Evolutionary conservation across 1,140 invertebrate genomes (phyloP).

Genomic region (Prorops nasuta): DNA sequence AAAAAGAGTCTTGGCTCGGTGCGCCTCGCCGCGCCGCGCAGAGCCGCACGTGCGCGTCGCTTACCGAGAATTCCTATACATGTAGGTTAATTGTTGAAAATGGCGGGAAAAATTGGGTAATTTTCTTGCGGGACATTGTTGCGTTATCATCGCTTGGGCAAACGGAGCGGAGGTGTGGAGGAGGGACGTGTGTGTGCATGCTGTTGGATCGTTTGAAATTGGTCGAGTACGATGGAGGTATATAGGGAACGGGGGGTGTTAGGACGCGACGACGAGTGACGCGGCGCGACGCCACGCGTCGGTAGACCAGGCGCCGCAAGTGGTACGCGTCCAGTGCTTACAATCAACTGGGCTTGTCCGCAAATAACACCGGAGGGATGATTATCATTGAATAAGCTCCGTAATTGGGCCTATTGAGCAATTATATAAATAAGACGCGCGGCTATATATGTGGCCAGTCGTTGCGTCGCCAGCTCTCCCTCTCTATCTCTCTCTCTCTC

Average conservation of each 20-base stretch:
- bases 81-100: background rate
- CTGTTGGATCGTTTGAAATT: no score
- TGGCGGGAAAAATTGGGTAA: background rate
- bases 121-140: background rate
- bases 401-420: conserved; percentile 56
- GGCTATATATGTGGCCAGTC: conserved; percentile 2
- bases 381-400: conserved; percentile 56
- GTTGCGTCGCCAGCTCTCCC: background rate
- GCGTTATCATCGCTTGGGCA: background rate
- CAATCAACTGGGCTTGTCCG: conserved; percentile 56
- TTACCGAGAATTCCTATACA: background rate
- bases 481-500: no score
- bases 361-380: conserved; percentile 51
- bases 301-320: conserved; percentile 11
- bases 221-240: background rate
- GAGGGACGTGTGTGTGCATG: no score
- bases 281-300: conserved; percentile 19
- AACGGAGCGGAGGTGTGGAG: no score
- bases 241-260: background rate
- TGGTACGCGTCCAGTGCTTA: conserved; percentile 41
- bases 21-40: no score
- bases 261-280: no score
- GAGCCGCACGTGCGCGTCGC: background rate
- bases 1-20: conserved; percentile 4
- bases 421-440: conserved; percentile 55